phyloP scores from a whole-genome alignment of 2,113 vertebrate genomes.

The Sigmodon hispidus region DNA sequence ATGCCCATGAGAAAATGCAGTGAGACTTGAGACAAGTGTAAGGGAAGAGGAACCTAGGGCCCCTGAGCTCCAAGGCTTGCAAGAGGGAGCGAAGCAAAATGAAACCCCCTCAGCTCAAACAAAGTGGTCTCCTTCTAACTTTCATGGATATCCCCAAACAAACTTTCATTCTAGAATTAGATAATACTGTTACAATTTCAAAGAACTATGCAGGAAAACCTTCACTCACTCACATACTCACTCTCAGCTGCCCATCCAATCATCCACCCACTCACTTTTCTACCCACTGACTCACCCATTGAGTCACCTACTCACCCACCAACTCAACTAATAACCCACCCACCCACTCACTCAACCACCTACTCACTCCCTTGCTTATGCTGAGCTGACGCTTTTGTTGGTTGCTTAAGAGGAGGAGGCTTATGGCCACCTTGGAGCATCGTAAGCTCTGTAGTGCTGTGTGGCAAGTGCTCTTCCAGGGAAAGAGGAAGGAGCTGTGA shows the following conservation, averaged over 20 bases:
- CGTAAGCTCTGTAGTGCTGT: fast-evolving
- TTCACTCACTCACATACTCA: not conserved
- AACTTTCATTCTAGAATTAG: not conserved
- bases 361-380: not conserved
- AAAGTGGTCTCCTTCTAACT: fast-evolving
- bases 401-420: not conserved
- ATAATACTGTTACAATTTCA: too few species aligned
- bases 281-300: not conserved
- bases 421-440: fast-evolving
- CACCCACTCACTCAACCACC: not conserved
- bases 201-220: not conserved
- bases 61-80: not conserved
- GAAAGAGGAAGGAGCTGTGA: too few species aligned
- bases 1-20: not conserved
- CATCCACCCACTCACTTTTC: fast-evolving
- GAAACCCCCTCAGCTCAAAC: too few species aligned
- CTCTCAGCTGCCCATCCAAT: fast-evolving
- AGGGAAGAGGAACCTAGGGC: fast-evolving
- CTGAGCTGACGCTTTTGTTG: not conserved
- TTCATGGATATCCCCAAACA: not conserved
- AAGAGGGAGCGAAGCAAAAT: not conserved
- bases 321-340: too few species aligned
- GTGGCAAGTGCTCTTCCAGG: not conserved
- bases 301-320: not conserved
- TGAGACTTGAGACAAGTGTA: not conserved